Conservation (phyloP, 2,888 invertebrate genomes). For the Cryptus armator region DNA sequence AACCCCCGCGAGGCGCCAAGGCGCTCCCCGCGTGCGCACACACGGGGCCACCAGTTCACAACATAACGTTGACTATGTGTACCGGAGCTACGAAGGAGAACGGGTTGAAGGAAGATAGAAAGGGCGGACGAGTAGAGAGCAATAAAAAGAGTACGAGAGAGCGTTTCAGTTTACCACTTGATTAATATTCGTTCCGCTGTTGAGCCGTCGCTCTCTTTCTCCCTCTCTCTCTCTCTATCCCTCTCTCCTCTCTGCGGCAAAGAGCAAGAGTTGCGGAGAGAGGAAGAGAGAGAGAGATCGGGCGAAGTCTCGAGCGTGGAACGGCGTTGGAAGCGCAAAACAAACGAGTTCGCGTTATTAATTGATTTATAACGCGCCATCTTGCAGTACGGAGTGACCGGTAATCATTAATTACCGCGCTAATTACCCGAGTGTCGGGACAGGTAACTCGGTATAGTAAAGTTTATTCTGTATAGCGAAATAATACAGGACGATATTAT, state of each 20-base stretch:
- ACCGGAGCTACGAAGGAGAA: constrained; percentile 30
- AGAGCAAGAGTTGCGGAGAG: constrained; percentile 29
- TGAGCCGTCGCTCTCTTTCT: neutral
- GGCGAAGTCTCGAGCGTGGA: constrained; percentile 38
- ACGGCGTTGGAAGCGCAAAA: constrained; percentile 68
- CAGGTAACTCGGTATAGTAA: constrained; percentile 66
- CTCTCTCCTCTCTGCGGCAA: constrained; percentile 35
- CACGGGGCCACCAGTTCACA: neutral
- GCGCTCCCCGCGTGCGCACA: constrained; percentile 29
- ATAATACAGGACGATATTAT: constrained; percentile 40
- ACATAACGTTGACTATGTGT: neutral
- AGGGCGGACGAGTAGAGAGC: constrained; percentile 54
- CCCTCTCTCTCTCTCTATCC: neutral
- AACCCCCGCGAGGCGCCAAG: constrained; percentile 63
- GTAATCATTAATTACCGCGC: constrained; percentile 76
- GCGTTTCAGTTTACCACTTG: constrained; percentile 72
- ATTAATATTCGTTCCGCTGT: constrained; percentile 73
- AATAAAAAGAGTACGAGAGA: constrained; percentile 68
- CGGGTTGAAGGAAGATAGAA: constrained; percentile 56
- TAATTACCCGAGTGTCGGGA: constrained; percentile 74
- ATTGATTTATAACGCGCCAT: constrained; percentile 78
- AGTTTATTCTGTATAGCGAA: constrained; percentile 36
- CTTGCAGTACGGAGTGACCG: constrained; percentile 73
- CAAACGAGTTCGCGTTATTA: constrained; percentile 75
- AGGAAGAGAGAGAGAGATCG: constrained; percentile 13